Conservation (phyloP, 2,113 vertebrate genomes). For the Chascanopsetta lugubris region DNA sequence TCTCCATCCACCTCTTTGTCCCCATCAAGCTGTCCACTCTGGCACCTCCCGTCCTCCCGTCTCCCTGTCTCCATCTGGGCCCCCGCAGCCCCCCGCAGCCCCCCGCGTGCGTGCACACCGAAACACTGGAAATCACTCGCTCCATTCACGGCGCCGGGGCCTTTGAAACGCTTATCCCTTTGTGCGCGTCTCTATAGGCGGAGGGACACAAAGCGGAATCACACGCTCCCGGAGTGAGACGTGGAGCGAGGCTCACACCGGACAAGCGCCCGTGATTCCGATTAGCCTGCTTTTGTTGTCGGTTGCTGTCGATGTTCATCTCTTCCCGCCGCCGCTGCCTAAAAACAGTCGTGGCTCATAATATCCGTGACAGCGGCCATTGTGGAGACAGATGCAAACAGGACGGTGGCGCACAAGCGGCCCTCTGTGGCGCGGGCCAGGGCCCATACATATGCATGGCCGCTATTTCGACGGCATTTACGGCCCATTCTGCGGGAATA, state of each 20-base stretch:
- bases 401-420: conserved; percentile 71
- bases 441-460: conserved; percentile 76
- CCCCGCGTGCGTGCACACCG: too few species aligned
- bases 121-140: conserved; percentile 71
- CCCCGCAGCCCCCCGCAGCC: too few species aligned
- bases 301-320: conserved; percentile 52
- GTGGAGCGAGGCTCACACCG: conserved; percentile 66
- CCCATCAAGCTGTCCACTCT: conserved; percentile 74
- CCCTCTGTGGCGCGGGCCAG: conserved; percentile 58
- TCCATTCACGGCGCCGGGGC: conserved; percentile 63
- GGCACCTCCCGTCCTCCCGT: conserved; percentile 66
- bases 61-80: conserved; percentile 74
- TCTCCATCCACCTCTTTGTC: conserved; percentile 67
- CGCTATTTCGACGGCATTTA: conserved; percentile 69
- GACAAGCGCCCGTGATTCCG: conserved; percentile 77
- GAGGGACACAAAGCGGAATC: conserved; percentile 54
- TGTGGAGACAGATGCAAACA: conserved; percentile 74
- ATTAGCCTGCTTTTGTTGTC: conserved; percentile 68
- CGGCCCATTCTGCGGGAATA: conserved; percentile 38
- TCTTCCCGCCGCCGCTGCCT: conserved; percentile 61
- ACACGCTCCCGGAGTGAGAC: conserved; percentile 63
- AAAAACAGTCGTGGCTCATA: conserved; percentile 72
- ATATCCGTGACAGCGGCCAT: conserved; percentile 73
- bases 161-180: conserved; percentile 79
- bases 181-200: conserved; percentile 56